A percentile compares a stretch with the other conserved stretches of the same genome.
These are phyloP conservation scores for Oryzaephilus surinamensis DNA, from an alignment of 1,140 invertebrate genomes.

Conservation along the genomic window DNA sequence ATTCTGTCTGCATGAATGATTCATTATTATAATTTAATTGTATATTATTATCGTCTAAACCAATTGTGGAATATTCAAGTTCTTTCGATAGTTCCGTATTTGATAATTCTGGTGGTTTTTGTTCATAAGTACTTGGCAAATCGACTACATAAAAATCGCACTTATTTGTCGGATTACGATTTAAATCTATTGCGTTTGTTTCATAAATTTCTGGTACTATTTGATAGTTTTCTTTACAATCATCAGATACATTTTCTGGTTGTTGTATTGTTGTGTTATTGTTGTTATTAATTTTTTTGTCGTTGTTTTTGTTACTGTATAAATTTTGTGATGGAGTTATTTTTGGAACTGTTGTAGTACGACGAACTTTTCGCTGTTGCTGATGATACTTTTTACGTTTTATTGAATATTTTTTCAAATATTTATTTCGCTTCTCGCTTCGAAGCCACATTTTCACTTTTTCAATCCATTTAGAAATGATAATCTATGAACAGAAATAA, in stretches of 20 bases:
- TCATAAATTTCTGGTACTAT: constrained; percentile 24
- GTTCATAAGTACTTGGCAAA: constrained; percentile 11
- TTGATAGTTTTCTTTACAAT: constrained; percentile 32
- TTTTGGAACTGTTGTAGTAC: constrained; percentile 4
- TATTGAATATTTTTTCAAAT: constrained; percentile 11
- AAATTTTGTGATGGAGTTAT: constrained; percentile 10
- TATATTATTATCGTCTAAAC: constrained; percentile 6
- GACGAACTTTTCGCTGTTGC: constrained; percentile 9
- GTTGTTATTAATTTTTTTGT: constrained; percentile 6
- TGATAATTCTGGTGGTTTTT: constrained; percentile 9
- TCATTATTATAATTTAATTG: not conserved
- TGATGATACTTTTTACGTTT: constrained; percentile 6
- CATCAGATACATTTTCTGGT: constrained; percentile 10
- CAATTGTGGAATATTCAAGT: constrained; percentile 30
- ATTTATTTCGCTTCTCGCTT: constrained; percentile 27
- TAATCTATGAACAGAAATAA: constrained; percentile 5
- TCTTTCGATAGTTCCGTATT: constrained; percentile 30
- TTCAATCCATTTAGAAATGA: constrained; percentile 13
- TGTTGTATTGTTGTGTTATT: constrained; percentile 7
- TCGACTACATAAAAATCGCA: not conserved
- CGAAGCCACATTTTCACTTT: constrained; percentile 34
- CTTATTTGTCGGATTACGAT: too few species aligned
- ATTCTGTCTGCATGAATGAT: constrained; percentile 6
- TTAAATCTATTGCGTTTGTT: too few species aligned
- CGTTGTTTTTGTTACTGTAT: constrained; percentile 10